Evolutionary conservation across 2,797 vertebrate species (phyloP).

Genomic region (Melanotaenia maccullochi): DNA sequence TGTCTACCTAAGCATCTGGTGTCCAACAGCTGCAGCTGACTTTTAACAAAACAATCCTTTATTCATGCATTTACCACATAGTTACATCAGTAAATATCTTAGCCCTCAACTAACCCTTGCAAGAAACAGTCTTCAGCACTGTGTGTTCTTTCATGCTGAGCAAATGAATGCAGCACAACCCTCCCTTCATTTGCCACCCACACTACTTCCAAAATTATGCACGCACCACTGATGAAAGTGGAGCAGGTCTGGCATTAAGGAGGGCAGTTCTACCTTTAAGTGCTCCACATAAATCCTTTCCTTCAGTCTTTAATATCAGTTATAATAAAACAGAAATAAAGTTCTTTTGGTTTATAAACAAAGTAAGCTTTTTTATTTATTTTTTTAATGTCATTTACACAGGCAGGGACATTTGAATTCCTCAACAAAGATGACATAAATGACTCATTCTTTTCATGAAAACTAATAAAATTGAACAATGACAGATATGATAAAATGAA

Average conservation of each 20-base stretch:
- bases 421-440: neutral
- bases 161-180: conserved; percentile 26
- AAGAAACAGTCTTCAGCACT: neutral
- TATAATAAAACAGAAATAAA: conserved; percentile 18
- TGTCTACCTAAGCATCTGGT: neutral
- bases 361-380: conserved; percentile 1
- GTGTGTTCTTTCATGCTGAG: conserved; percentile 14
- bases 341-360: conserved; percentile 16
- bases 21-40: neutral
- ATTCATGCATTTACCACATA: conserved; percentile 8
- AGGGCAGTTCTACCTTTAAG: conserved; percentile 51
- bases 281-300: conserved; percentile 47
- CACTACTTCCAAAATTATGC: conserved; percentile 50
- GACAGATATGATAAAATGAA: conserved; percentile 1
- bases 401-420: conserved; percentile 9
- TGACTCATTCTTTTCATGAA: conserved; percentile 18
- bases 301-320: conserved; percentile 46
- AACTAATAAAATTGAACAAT: conserved; percentile 17
- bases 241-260: conserved; percentile 60
- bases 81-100: conserved; percentile 3
- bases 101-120: neutral
- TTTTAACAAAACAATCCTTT: conserved; percentile 10
- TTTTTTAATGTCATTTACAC: neutral
- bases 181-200: conserved; percentile 31
- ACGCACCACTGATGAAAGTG: conserved; percentile 41